Evolutionary conservation across 2,888 invertebrate species (phyloP), one percentile per base, ranked within the genome.

Genomic region (Dynastes tityus): DNA sequence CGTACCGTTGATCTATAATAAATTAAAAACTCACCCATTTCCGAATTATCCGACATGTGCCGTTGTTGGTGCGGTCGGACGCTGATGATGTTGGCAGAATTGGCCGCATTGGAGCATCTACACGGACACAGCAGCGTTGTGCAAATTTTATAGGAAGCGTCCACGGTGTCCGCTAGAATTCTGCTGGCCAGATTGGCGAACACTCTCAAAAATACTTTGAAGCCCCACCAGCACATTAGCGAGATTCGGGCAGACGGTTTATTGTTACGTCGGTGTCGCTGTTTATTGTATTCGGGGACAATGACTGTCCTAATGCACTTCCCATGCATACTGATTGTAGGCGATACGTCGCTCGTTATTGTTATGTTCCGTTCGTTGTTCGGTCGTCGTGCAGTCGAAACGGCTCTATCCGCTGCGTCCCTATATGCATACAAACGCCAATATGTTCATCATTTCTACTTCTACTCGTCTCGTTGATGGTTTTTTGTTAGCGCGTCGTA

Each of bases 211-310:
- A 86, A 86, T 81, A 88, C 87, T 82, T 85, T 85, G 77, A 86
- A 84, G 79, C 87, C 87, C 87, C 87, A 85, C 87, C 87, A 85
- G 83, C 88, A 88, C 87, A 85, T 85, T 83, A 82, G 76, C 53
- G 58, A 37, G 45, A 49, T 67, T 67, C 22, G 45, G 49, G 49
- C 16, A 40, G 58, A 73, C 58, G 58, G 58, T 73, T 51, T 68
- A 68, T 68, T 51, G 70, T 71, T 61, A 58, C 67, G 73, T 16
- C 32, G 9, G 61, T 27, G 75, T 29, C 13, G 76, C 51, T 67
- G 65, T 76, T 64, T 75, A 67, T 76, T 76, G 53, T 55, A 55
- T 51, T 40, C 76, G 65, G 55, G 67, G 40, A 67, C 76, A 67
- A 65, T 73, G 73, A 73, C 55, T 55, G 55, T 37, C 16, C 53